Percentiles rank a stretch among this genome's conserved stretches.
phyloP scores from a whole-genome alignment of 2,888 invertebrate species.

The Litoditis marina region DNA sequence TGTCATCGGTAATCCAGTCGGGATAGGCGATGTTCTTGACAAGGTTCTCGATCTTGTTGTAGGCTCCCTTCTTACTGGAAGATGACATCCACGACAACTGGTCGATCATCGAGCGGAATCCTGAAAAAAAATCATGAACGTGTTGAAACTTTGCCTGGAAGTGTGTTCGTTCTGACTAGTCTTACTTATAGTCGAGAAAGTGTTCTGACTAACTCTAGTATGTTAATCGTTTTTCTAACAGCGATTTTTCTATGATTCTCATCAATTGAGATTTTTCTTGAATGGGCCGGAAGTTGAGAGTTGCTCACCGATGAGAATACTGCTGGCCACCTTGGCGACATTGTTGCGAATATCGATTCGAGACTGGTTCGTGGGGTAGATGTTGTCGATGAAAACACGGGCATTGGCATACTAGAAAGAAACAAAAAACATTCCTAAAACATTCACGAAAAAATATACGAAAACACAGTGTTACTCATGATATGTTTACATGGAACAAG shows the following conservation, averaged over 20 bases:
- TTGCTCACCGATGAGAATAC: conserved; percentile 29
- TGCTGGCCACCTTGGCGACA: conserved; percentile 41
- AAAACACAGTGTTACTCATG: no score
- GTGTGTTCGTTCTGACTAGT: neutral
- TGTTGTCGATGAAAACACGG: conserved; percentile 49
- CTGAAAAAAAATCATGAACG: conserved; percentile 10
- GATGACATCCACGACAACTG: conserved; percentile 54
- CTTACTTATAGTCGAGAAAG: conserved; percentile 1
- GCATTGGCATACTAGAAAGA: conserved; percentile 46
- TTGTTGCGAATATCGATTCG: conserved; percentile 35
- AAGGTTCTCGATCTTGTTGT: conserved; percentile 51
- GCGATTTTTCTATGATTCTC: no score
- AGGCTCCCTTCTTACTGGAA: conserved; percentile 49
- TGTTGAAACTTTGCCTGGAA: neutral
- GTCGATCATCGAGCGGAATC: conserved; percentile 55
- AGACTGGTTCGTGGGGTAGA: conserved; percentile 36
- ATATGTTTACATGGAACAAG: no score
- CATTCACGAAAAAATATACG: neutral
- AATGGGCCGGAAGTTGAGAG: neutral
- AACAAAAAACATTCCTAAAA: neutral
- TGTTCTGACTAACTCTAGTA: neutral
- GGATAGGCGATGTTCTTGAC: conserved; percentile 56
- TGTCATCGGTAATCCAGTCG: conserved; percentile 47
- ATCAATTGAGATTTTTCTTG: no score
- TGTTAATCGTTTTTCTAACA: neutral